A percentile compares a stretch with the other conserved stretches of the same genome.
These are phyloP conservation scores for Ramphastos sulfuratus DNA, from an alignment of 2,113 vertebrate species.

Conservation along the genomic window DNA sequence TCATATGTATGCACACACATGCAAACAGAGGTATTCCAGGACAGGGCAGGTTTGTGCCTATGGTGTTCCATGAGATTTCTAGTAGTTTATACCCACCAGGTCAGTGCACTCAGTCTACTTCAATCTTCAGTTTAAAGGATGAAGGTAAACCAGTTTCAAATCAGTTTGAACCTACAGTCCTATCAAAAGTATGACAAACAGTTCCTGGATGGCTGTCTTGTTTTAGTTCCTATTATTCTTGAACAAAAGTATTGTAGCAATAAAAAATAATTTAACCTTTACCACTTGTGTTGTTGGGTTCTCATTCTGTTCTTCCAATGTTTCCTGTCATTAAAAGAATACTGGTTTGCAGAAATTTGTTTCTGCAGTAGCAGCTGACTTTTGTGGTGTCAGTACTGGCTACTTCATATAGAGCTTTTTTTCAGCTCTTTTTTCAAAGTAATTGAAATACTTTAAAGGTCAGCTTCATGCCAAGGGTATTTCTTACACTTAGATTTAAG, in stretches of 20 bases:
- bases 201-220: background rate
- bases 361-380: background rate
- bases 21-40: rapidly evolving
- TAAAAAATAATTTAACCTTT: background rate
- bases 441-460: background rate
- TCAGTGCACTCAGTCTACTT: background rate
- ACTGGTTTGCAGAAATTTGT: background rate
- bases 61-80: background rate
- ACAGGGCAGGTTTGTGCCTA: background rate
- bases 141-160: background rate
- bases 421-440: too few relatives aligned
- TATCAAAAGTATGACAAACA: background rate
- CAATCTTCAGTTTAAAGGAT: background rate
- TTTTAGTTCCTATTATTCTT: background rate
- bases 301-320: background rate
- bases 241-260: background rate
- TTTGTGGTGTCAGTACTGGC: too few relatives aligned
- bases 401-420: too few relatives aligned
- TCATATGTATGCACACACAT: rapidly evolving
- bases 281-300: background rate
- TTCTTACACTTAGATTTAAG: background rate
- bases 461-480: background rate
- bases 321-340: background rate
- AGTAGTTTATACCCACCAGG: background rate
- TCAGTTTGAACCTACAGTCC: background rate